Evolutionary conservation across 2,113 vertebrate species (phyloP), one percentile per base, ranked within the genome.

Genomic region (Saccopteryx leptura): DNA sequence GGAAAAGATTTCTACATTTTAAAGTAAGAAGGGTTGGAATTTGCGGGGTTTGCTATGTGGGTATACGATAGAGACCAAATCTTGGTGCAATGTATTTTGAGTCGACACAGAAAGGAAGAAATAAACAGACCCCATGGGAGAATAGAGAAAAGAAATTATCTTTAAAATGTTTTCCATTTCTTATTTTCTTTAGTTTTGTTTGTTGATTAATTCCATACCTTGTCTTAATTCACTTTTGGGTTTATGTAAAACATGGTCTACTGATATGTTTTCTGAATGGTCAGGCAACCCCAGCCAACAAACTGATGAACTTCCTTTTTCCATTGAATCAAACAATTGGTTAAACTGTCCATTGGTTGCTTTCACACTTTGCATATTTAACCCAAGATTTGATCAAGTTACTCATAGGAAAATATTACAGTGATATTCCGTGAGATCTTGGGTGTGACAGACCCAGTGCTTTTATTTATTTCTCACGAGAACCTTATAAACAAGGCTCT

Each of bases 281-380:
- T 68, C 23, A 71, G 68, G 4, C 50, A 81, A 10, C 71, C 60
- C 50, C 56, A 91, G 74, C 33, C 81, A 95, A 74, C 3, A 88
- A 69, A 66, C 4, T 84, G 65, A 39, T 68, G 46, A 71, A 84
- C 12, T 13, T 31, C 39, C 11, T 58, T 21, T 18, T 2, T 15
- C 5, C 11, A 58, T 1, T 88, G 72, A 82, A 60, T 78, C 33
- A 86, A 89, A 33, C 5, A 76, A 21, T 65, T 86, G 39, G 18
- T 60, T 94, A 82, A 86, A 56, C 12, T 72, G n/a, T 31, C 52
- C 61, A 74, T 39, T 61, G 46, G 61, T 87, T 95, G 60, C n/a
- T 79, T 90, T 94, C 50, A 71, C 24, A 83, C 71, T 91, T 90
- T 82, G 23, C 18, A 33, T 90, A 63, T 91, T 65, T 61, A 87